Evolutionary conservation across 2,113 vertebrate genomes (phyloP), one percentile per base, ranked within the genome.

Genomic region (Salvelinus fontinalis): DNA sequence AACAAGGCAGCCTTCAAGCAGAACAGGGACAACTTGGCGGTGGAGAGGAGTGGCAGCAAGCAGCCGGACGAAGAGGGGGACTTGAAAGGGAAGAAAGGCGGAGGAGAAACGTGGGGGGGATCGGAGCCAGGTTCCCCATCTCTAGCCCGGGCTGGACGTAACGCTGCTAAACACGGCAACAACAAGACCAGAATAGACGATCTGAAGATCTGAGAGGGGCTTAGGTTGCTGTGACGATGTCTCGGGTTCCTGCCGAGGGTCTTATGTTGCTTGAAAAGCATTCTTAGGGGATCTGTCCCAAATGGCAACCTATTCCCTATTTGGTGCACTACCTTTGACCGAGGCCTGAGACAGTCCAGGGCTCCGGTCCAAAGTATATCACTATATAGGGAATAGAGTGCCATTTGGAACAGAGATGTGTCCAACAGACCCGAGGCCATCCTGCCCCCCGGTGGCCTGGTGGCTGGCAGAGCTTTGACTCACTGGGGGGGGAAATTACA

Each of bases 131-230:
- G 85, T 82, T 90, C 91, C 48, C 90, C 93, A 9, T 84, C 75
- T 31, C 87, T 91, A 74, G 72, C 85, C 68, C 83, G 84, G 81
- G 71, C 85, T 0, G 67, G 87, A 79, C 83, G 89, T 62, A 31
- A 74, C 22, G 83, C 83, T 86, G 84, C 84, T 86, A 93, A 91
- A 70, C 91, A 89, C 78, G 86, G 87, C 80, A 91, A 85, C 88
- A 91, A 80, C 88, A 93, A 91, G 82, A 92, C 88, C 70, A 91
- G 92, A 88, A 87, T 93, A 84, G 90, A 93, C 6, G 93, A 92
- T 84, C 91, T 95, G 75, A 91, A 92, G 79, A 92, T 95, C 84
- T 95, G 83, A 93, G 79, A 67, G 73, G 81, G 80, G 88, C 87
- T 92, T 20, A 20, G 9, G 66, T 67, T 67, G 27, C 66, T 67